Conservation (phyloP, 2,113 vertebrate genomes). For the Illadopsis cleaveri region DNA sequence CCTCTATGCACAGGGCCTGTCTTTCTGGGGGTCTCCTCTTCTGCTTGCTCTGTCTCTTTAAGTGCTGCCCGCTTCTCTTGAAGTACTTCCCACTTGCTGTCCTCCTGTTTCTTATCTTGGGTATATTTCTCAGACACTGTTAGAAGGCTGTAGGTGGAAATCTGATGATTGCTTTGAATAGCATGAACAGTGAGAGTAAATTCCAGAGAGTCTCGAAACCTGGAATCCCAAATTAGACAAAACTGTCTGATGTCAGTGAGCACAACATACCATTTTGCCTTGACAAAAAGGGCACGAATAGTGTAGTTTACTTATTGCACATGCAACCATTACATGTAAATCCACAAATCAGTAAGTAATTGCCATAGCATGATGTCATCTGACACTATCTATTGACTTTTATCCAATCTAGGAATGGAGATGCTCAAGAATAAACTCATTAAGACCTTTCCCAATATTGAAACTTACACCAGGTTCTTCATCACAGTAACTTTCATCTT, state of each 20-base stretch:
- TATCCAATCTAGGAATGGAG: not conserved
- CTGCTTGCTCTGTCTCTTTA: slow-evolving; percentile 9
- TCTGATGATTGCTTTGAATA: slow-evolving; percentile 77
- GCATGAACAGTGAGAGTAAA: slow-evolving; percentile 79
- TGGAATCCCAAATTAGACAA: slow-evolving; percentile 58
- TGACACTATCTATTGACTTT: not conserved
- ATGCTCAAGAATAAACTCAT: not conserved
- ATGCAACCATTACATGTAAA: not conserved
- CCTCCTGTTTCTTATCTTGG: not conserved
- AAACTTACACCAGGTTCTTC: not conserved
- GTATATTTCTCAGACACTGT: slow-evolving; percentile 42
- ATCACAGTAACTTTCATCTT: not conserved
- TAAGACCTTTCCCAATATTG: not conserved
- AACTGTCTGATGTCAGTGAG: not conserved
- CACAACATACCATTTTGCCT: not conserved
- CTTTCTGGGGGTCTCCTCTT: slow-evolving; percentile 13
- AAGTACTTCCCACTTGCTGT: not conserved
- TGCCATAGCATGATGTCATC: not conserved
- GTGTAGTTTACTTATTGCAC: not conserved
- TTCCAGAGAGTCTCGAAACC: slow-evolving; percentile 78
- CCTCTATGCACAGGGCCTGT: not conserved
- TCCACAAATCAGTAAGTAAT: not conserved
- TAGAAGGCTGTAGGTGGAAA: slow-evolving; percentile 83
- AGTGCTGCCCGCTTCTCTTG: not conserved
- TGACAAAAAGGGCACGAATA: not conserved